Conservation (phyloP, 2,113 vertebrate species). For the Oreochromis aureus region DNA sequence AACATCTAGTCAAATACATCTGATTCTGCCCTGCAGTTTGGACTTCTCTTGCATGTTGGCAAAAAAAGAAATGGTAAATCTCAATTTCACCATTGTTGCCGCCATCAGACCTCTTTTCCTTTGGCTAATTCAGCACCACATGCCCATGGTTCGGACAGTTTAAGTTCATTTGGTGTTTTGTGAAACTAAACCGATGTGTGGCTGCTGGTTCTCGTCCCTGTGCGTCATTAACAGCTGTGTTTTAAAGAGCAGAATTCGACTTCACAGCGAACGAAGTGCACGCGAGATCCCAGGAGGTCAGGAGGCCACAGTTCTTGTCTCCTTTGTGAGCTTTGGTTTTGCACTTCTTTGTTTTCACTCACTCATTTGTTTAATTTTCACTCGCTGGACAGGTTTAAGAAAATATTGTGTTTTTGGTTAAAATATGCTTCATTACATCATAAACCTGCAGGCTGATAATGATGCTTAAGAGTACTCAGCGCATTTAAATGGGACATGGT, state of each 20-base stretch:
- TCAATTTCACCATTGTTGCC: background rate
- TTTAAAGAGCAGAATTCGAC: background rate
- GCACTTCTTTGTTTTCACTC: background rate
- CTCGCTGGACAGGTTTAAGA: background rate
- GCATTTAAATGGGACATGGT: background rate
- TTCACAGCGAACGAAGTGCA: background rate
- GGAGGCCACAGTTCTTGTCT: background rate
- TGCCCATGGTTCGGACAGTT: background rate
- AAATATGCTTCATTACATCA: background rate
- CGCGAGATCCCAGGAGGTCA: background rate
- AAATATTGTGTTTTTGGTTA: background rate
- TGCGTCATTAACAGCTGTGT: background rate
- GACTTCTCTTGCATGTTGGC: background rate
- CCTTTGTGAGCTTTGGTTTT: background rate
- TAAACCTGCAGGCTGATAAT: background rate
- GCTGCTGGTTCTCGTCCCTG: background rate
- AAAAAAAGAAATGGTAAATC: background rate
- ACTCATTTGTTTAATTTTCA: background rate
- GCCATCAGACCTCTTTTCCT: background rate
- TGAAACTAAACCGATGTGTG: background rate
- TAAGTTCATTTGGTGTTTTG: background rate
- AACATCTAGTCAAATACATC: background rate
- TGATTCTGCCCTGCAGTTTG: background rate
- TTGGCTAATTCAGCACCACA: fast-evolving
- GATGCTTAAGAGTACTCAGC: background rate